Conservation (phyloP, 37 sponge, comb jelly and placozoan genomes). For the Geodia barretti region DNA sequence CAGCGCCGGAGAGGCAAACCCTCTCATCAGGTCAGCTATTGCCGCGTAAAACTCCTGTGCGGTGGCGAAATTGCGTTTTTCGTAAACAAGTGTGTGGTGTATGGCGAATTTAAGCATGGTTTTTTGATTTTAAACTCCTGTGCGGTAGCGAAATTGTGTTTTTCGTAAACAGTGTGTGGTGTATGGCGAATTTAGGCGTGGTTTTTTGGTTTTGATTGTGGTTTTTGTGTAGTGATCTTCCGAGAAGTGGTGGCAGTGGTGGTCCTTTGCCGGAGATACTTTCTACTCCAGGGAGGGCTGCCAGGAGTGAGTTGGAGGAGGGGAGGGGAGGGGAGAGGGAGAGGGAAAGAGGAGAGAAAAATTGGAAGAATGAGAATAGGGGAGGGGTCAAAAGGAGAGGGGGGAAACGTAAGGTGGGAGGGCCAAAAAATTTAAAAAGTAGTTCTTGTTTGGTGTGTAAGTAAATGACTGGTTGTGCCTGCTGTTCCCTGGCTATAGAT, state of each 20-base stretch:
- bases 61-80: not conserved
- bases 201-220: not conserved
- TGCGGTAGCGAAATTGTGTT: not conserved
- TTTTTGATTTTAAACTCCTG: not conserved
- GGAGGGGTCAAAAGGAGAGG: not conserved
- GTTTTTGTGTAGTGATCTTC: not conserved
- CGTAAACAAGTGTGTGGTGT: not conserved
- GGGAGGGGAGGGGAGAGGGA: conserved; percentile 16
- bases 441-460: not conserved
- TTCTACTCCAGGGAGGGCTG: not conserved
- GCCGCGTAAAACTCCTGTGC: not conserved
- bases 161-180: not conserved
- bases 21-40: not conserved
- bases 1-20: not conserved
- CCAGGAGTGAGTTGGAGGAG: not conserved
- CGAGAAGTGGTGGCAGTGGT: not conserved
- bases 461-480: not conserved
- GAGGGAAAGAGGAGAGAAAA: not conserved
- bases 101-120: not conserved
- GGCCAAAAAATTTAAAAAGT: not conserved
- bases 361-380: not conserved
- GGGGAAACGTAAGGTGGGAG: not conserved
- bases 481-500: conserved; percentile 15
- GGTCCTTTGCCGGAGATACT: not conserved
- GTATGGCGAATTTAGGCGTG: not conserved